phyloP scores from a whole-genome alignment of 2,113 vertebrate genomes.

The Onychorhynchus coronatus region DNA sequence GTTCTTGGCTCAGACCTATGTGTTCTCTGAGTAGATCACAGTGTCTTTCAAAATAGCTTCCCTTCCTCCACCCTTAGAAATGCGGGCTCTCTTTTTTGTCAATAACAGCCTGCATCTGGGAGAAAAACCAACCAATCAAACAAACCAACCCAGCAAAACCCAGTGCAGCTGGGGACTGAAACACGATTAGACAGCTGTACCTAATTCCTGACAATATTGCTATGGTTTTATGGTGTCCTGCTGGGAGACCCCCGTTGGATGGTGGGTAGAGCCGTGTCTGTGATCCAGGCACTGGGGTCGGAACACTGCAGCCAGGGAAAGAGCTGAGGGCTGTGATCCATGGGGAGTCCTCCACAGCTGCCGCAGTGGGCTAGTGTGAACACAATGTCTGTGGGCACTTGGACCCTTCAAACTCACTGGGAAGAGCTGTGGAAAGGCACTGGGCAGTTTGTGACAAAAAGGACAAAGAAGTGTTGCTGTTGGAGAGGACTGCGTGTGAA shows the following conservation, averaged over 20 bases:
- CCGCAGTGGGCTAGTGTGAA: background rate
- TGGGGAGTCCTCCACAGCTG: background rate
- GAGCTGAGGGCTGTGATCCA: background rate
- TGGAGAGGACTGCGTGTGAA: background rate
- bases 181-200: background rate
- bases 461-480: background rate
- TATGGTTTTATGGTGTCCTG: background rate
- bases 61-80: background rate
- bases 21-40: background rate
- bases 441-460: background rate
- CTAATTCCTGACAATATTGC: background rate
- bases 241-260: fast-evolving
- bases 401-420: background rate
- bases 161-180: background rate
- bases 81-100: background rate
- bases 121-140: background rate
- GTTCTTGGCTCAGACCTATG: background rate
- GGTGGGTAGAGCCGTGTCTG: background rate
- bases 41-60: background rate
- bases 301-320: background rate
- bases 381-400: background rate
- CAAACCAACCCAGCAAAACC: background rate
- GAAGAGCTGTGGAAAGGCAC: background rate
- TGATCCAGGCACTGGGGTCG: background rate
- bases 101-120: background rate